Evolutionary conservation across 2,113 vertebrate genomes (phyloP).

Genomic region (Pao palembangensis): DNA sequence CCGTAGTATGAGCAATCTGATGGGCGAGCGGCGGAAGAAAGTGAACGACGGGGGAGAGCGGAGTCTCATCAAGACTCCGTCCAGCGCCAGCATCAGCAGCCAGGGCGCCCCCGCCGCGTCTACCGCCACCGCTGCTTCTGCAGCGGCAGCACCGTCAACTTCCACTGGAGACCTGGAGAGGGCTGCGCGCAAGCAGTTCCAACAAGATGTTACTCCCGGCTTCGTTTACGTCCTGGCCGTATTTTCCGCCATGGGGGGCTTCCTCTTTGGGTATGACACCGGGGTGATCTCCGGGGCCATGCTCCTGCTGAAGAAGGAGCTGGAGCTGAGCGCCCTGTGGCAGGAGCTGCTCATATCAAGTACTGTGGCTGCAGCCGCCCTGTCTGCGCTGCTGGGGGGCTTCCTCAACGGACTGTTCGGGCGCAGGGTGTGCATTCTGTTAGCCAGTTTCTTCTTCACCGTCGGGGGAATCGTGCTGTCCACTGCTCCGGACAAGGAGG

Average conservation of each 20-base stretch:
- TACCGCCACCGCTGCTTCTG: neutral
- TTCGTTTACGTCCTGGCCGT: constrained; percentile 81
- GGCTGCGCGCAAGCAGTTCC: constrained; percentile 91
- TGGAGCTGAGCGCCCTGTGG: constrained; percentile 88
- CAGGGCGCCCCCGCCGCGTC: constrained; percentile 60
- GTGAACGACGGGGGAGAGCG: constrained; percentile 82
- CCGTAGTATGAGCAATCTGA: constrained; percentile 88
- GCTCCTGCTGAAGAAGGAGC: constrained; percentile 88
- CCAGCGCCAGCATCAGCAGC: constrained; percentile 81
- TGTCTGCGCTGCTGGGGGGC: constrained; percentile 87
- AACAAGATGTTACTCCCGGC: constrained; percentile 83
- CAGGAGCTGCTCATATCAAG: constrained; percentile 94
- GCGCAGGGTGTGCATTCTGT: constrained; percentile 86
- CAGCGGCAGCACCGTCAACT: constrained; percentile 10
- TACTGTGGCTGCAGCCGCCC: constrained; percentile 89
- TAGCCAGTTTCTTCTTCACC: constrained; percentile 87
- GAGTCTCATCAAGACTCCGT: constrained; percentile 82
- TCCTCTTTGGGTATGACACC: constrained; percentile 96
- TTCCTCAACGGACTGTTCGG: constrained; percentile 84
- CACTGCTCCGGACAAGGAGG: constrained; percentile 81
- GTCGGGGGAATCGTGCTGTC: constrained; percentile 83
- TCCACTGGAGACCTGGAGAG: constrained; percentile 83
- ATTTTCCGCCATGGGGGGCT: constrained; percentile 93
- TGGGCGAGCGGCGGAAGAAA: constrained; percentile 86
- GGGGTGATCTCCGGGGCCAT: constrained; percentile 96